These are phyloP conservation scores for Paedocypris micromegethes DNA, from an alignment of 2,797 vertebrate species.

Conservation along the genomic window DNA sequence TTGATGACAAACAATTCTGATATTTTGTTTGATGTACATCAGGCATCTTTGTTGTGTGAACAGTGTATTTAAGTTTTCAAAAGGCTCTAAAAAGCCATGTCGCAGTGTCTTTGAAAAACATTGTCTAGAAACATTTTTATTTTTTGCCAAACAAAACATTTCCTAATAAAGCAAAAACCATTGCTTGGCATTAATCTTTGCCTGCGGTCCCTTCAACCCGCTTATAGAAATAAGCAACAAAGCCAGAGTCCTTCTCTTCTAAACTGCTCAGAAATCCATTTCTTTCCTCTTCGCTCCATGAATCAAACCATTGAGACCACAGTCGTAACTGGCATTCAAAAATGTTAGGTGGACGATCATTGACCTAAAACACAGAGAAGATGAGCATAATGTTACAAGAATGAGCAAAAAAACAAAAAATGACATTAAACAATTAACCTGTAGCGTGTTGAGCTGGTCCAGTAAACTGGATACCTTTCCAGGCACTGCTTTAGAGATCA, in stretches of 20 bases:
- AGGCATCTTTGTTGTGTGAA: too few relatives aligned
- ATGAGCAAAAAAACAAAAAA: too few relatives aligned
- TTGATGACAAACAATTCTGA: too few relatives aligned
- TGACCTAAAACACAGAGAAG: constrained; percentile 59
- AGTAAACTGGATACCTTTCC: constrained; percentile 82
- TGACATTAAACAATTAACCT: constrained; percentile 55
- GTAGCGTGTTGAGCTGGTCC: constrained; percentile 77
- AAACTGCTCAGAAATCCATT: constrained; percentile 79
- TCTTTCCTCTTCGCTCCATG: constrained; percentile 82
- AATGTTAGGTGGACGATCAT: constrained; percentile 76
- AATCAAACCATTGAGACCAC: constrained; percentile 90
- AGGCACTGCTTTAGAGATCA: constrained; percentile 82
- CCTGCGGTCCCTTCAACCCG: constrained; percentile 76
- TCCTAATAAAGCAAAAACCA: not conserved
- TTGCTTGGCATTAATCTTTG: constrained; percentile 62
- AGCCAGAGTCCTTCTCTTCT: constrained; percentile 73
- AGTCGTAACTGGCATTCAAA: constrained; percentile 87
- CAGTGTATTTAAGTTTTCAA: too few relatives aligned
- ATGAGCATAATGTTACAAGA: not conserved
- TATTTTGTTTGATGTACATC: too few relatives aligned
- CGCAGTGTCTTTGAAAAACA: too few relatives aligned
- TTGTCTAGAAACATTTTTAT: too few relatives aligned
- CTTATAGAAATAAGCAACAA: constrained; percentile 77
- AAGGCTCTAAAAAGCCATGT: too few relatives aligned
- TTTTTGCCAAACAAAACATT: too few relatives aligned